Evolutionary conservation across 2,888 invertebrate genomes (phyloP), one percentile per base, ranked within the genome.

Genomic region (Sesia apiformis): DNA sequence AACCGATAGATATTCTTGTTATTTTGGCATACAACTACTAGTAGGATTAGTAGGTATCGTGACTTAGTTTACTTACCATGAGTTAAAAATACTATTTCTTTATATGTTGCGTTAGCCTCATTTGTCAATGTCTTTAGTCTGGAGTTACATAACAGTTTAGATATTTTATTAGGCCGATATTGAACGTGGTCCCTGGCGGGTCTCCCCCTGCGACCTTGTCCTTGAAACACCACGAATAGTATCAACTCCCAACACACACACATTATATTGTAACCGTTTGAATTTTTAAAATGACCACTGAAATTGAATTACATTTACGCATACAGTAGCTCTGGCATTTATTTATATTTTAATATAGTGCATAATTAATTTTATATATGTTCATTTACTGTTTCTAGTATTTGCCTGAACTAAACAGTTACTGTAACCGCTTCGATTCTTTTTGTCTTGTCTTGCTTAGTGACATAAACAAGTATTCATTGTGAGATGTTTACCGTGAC

Each of bases 401-500:
- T 46, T 46, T n/a, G n/a, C 8, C 4, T 56, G 53, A 53, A 56
- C 57, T 50, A 55, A 52, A 40, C 41, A 52, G 49, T 51, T 41
- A 58, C 50, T 62, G 50, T 60, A 56, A 49, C 49, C 49, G 52
- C 57, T 58, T 56, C 54, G 55, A 56, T 58, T 54, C 54, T 55
- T 23, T 23, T 56, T 64, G 67, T 69, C 63, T 63, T 60, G 64
- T 70, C 71, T 65, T 69, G 76, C 71, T 76, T 73, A 75, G 72
- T 70, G 63, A 60, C 67, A 74, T 76, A 71, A 69, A 68, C 66
- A 63, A 74, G 75, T 68, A 64, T 77, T 77, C 76, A 77, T 73
- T 74, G 74, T 72, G 63, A 81, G 78, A 75, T 52, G 85, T 81
- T 81, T 61, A 70, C 87, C 87, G 66, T 86, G 87, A 86, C 85